A percentile compares a stretch with the other conserved stretches of the same genome.
These are phyloP conservation scores for Drosophila santomea DNA, from an alignment of 1,140 invertebrate species.

Conservation along the genomic window DNA sequence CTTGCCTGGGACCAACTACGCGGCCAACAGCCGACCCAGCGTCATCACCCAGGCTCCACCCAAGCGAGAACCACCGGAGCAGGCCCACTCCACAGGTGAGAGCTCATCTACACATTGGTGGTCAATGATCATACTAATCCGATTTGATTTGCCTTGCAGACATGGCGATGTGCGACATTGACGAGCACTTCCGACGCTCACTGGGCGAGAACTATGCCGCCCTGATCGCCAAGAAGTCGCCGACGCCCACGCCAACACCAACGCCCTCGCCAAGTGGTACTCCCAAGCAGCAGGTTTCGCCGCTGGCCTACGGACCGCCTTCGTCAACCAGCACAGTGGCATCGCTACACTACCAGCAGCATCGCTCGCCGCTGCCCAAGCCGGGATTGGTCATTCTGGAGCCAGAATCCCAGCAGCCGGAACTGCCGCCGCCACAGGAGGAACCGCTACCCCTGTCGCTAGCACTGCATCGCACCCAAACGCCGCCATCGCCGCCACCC, in stretches of 20 bases:
- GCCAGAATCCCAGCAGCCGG: constrained; percentile 61
- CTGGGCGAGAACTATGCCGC: constrained; percentile 95
- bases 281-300: constrained; percentile 67
- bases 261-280: constrained; percentile 71
- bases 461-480: constrained; percentile 38
- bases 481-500: constrained; percentile 60
- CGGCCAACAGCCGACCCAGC: constrained; percentile 74
- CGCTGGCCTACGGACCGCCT: constrained; percentile 36
- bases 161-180: constrained; percentile 93
- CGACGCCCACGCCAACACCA: constrained; percentile 74
- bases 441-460: constrained; percentile 54
- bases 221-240: constrained; percentile 89
- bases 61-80: constrained; percentile 67
- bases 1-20: constrained; percentile 70
- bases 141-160: constrained; percentile 83
- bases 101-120: neutral
- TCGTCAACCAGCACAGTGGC: constrained; percentile 4
- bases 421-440: constrained; percentile 69
- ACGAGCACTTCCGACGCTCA: constrained; percentile 97
- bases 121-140: neutral
- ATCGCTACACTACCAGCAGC: constrained; percentile 59
- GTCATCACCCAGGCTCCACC: constrained; percentile 85
- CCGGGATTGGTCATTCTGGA: constrained; percentile 75
- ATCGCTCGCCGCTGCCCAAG: constrained; percentile 53
- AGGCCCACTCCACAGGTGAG: constrained; percentile 65